Conservation (phyloP, 2,797 vertebrate species). For the Peromyscus melanophrys region DNA sequence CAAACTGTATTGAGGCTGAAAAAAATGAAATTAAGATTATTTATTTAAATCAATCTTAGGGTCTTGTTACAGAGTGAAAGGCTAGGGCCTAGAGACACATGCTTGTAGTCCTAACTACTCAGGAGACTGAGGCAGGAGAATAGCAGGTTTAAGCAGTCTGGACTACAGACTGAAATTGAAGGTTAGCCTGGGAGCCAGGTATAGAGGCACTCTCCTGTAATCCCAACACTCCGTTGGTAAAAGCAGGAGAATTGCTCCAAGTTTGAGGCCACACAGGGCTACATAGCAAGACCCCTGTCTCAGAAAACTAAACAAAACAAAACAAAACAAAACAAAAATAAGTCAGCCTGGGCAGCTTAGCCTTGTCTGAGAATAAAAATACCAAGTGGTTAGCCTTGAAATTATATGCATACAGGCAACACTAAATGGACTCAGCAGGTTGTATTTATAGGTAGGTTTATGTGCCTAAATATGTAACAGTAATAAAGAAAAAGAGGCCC, state of each 20-base stretch:
- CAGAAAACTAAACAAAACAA: not conserved
- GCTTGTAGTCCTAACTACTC: not conserved
- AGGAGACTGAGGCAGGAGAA: not conserved
- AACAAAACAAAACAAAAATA: not conserved
- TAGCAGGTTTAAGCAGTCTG: not conserved
- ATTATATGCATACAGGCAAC: not conserved
- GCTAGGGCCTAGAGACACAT: not conserved
- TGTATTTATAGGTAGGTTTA: not conserved
- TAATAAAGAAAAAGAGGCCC: not conserved
- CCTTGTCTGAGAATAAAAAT: not conserved
- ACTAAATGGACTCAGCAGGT: not conserved
- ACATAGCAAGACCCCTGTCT: not conserved
- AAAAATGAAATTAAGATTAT: slow-evolving; percentile 35
- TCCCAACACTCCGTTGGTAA: not conserved
- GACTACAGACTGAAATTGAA: not conserved
- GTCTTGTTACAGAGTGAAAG: slow-evolving; percentile 18
- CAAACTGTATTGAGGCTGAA: not conserved
- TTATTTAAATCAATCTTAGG: not conserved
- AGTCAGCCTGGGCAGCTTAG: not conserved
- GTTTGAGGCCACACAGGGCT: not conserved
- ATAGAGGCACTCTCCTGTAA: not conserved
- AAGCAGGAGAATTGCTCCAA: not conserved
- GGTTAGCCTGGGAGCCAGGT: not conserved
- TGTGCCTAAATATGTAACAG: not conserved
- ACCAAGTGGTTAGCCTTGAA: not conserved